Percentiles rank a stretch among this genome's conserved stretches.
Evolutionary conservation across 2,888 invertebrate genomes (phyloP).

Genomic region (Aporophyla lueneburgensis): DNA sequence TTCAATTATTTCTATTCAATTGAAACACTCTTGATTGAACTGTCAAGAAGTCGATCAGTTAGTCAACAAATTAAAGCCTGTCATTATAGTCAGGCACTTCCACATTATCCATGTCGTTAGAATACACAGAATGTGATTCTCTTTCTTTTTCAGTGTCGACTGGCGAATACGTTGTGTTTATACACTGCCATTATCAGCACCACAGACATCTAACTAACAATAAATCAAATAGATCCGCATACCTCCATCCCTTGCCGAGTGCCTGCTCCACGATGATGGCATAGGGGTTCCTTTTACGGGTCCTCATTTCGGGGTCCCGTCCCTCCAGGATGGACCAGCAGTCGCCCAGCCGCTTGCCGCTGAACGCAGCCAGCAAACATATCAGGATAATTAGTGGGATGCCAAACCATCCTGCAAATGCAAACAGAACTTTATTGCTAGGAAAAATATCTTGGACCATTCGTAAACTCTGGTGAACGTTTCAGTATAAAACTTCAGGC

Average conservation of each 20-base stretch:
- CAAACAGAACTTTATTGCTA: neutral
- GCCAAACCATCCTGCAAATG: slow-evolving; percentile 92
- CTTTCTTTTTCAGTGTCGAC: neutral
- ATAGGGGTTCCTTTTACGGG: slow-evolving; percentile 92
- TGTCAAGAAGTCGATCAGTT: neutral
- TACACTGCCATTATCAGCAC: neutral
- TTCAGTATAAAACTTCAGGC: neutral
- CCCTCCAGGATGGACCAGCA: slow-evolving; percentile 94
- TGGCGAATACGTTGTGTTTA: neutral
- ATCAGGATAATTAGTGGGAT: slow-evolving; percentile 91
- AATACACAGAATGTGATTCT: neutral
- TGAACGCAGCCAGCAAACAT: slow-evolving; percentile 92
- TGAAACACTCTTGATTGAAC: neutral
- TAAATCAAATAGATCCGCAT: slow-evolving; percentile 11
- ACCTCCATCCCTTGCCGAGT: slow-evolving; percentile 91
- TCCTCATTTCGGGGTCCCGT: slow-evolving; percentile 91
- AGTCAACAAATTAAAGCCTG: neutral
- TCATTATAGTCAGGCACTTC: neutral
- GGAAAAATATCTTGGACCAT: neutral
- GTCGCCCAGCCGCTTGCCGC: slow-evolving; percentile 92
- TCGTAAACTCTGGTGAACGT: neutral
- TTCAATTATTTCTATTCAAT: neutral
- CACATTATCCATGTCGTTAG: neutral
- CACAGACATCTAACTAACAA: neutral
- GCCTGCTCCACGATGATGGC: slow-evolving; percentile 92